Conservation (phyloP, 2,113 vertebrate genomes). For the Dasyprocta punctata region DNA sequence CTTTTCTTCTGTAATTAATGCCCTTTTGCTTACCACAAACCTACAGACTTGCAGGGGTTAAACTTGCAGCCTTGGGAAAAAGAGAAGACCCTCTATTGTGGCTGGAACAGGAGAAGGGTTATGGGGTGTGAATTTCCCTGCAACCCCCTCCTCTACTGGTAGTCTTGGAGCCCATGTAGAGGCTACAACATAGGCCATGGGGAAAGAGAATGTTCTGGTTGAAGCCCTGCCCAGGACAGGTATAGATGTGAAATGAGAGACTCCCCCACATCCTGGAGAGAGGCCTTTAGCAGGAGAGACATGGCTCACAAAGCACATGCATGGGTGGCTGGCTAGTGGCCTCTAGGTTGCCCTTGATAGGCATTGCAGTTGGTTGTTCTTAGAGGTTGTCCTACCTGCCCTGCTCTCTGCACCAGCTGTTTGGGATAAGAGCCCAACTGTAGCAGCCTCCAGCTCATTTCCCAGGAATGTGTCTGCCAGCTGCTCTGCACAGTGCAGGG, state of each 20-base stretch:
- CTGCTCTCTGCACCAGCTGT: constrained; percentile 59
- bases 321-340: neutral
- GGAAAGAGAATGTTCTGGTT: neutral
- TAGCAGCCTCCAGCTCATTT: constrained; percentile 48
- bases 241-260: neutral
- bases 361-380: constrained; percentile 34
- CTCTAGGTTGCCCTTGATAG: constrained; percentile 55
- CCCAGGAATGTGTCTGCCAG: constrained; percentile 8
- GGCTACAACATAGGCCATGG: too few species aligned
- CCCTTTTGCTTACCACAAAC: neutral
- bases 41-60: constrained; percentile 7
- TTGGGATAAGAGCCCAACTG: constrained; percentile 32
- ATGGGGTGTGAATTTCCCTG: neutral
- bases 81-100: neutral
- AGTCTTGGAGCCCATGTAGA: neutral
- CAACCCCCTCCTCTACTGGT: neutral
- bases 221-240: neutral
- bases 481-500: constrained; percentile 33
- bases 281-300: constrained; percentile 46
- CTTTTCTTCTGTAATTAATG: constrained; percentile 19
- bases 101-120: neutral
- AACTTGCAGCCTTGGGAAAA: neutral
- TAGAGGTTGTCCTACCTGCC: constrained; percentile 37
- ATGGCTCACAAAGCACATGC: neutral
- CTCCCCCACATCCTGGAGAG: neutral